These are phyloP conservation scores for Bufo gargarizans DNA, from an alignment of 2,113 vertebrate genomes.

Conservation along the genomic window DNA sequence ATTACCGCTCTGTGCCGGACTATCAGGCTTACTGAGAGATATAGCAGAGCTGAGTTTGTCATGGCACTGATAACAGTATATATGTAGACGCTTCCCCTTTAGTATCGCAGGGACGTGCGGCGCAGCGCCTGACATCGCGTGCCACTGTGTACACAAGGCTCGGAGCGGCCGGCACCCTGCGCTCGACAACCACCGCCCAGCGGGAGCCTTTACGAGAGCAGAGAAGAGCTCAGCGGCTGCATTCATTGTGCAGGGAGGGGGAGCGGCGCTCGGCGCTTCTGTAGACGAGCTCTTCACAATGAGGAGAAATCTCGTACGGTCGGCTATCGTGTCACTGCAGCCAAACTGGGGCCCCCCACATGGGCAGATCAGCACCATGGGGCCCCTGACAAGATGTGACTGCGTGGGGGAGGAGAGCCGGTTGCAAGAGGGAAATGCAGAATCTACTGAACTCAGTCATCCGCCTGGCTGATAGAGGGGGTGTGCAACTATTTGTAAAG, in stretches of 20 bases:
- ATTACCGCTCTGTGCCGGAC: background rate
- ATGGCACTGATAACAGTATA: too few species aligned
- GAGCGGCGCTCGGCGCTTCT: too few species aligned
- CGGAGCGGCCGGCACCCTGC: background rate
- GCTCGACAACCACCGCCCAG: slow-evolving; percentile 22
- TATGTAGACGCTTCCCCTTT: too few species aligned
- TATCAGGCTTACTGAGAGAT: background rate
- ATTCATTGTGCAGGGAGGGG: background rate
- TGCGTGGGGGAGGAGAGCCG: too few species aligned
- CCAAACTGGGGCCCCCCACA: too few species aligned
- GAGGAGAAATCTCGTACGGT: background rate
- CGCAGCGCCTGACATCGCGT: background rate
- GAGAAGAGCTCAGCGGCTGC: background rate
- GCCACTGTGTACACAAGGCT: background rate
- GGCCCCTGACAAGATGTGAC: too few species aligned
- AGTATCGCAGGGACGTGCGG: background rate
- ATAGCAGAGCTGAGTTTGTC: background rate
- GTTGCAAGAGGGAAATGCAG: too few species aligned
- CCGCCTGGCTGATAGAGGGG: too few species aligned
- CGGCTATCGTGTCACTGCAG: background rate
- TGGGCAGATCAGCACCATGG: too few species aligned
- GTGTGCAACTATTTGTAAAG: too few species aligned
- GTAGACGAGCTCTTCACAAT: too few species aligned
- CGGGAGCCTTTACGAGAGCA: slow-evolving; percentile 4
- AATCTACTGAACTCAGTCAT: too few species aligned